Evolutionary conservation across 2,888 invertebrate genomes (phyloP), one percentile per base, ranked within the genome.

Genomic region (Eupithecia dodoneata): DNA sequence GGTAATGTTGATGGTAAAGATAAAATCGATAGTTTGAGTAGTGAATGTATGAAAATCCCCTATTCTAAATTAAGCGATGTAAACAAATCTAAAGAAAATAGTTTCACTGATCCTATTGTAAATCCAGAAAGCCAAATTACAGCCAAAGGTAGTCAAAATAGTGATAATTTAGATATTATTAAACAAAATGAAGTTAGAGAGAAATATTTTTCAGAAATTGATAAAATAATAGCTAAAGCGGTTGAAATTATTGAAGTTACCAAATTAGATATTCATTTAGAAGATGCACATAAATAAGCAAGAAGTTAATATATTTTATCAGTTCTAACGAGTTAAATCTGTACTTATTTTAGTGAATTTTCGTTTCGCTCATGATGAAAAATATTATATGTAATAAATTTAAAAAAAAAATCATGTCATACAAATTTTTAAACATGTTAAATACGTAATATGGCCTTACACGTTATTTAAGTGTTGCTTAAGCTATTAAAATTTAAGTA

Each of bases 141-240:
- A 65, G 74, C 72, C 76, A 76, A 76, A 72, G 10, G 30, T n/a
- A 30, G 15, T 73, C 55, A 78, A 71, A 72, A 75, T 72, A 71
- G 63, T 52, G 73, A 69, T 74, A 72, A 70, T 66, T 73, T 76
- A 76, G 74, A 78, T 79, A 30, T 73, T 76, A 44, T 47, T 13
- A 72, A 69, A 77, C 67, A 75, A 52, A 78, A 66, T 18, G 41
- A 52, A 70, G 70, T 73, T 47, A 80, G 75, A 66, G 77, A 78
- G 73, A 75, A 76, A 42, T 77, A 79, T 75, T 81, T 77, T 71
- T 77, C 78, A 5, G 84, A 85, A 77, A 82, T 85, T 18, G 85
- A 85, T 47, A 84, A 83, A 78, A 84, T 85, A 41, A 84, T 83
- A 67, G 82, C 82, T 0, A 83, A 85, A 67, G 85, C 86, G 6